A percentile compares a stretch with the other conserved stretches of the same genome.
phyloP scores from a whole-genome alignment of 2,113 vertebrate genomes.

The Ochotona princeps region DNA sequence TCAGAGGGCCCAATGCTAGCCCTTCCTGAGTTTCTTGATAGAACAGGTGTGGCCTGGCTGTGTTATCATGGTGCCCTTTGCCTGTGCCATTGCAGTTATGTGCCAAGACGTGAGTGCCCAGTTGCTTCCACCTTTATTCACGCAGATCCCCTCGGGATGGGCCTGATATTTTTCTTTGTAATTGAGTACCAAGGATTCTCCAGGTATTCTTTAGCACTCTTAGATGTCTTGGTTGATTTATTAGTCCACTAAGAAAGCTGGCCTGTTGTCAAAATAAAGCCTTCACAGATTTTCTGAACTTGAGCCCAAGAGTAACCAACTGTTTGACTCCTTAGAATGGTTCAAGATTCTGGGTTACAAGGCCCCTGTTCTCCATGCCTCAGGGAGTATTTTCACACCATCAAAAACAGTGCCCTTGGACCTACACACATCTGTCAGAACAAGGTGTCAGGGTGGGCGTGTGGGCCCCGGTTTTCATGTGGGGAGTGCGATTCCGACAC shows the following conservation, averaged over 20 bases:
- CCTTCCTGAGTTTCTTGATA: not conserved
- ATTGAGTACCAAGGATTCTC: not conserved
- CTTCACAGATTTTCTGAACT: slow-evolving; percentile 18
- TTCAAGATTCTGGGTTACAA: not conserved
- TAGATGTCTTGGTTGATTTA: not conserved
- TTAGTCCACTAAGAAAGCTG: not conserved
- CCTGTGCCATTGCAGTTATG: not conserved
- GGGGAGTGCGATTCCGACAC: not conserved
- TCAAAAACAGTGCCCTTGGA: not conserved
- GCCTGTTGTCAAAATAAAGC: not conserved
- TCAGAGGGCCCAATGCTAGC: not conserved
- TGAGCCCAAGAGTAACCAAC: not conserved
- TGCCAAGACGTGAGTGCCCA: not conserved
- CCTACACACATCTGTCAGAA: not conserved
- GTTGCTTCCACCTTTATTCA: not conserved
- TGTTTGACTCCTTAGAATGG: not conserved
- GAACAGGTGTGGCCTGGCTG: not conserved
- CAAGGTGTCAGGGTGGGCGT: not conserved
- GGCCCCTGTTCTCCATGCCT: not conserved
- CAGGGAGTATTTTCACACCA: not conserved
- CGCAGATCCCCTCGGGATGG: not conserved
- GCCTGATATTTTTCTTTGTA: not conserved
- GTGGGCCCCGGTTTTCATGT: not conserved
- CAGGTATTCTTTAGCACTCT: not conserved
- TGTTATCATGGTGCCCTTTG: not conserved